These are phyloP conservation scores for Psittacara wagleri DNA, from an alignment of 2,113 vertebrate genomes.

Conservation along the genomic window DNA sequence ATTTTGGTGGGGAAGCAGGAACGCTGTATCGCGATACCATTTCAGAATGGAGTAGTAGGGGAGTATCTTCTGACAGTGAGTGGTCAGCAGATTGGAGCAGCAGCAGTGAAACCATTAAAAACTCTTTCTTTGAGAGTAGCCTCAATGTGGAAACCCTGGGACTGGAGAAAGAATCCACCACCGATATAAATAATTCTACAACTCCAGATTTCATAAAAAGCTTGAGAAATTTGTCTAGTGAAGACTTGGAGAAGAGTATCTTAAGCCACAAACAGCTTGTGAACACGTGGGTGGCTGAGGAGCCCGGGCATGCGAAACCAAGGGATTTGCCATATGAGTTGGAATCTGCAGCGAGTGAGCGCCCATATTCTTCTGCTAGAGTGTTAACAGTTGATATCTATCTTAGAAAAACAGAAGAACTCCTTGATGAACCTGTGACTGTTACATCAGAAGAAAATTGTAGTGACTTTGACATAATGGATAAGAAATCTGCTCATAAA, in stretches of 20 bases:
- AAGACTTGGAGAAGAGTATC: conserved; percentile 63
- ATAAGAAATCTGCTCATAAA: conserved; percentile 71
- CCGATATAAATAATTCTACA: conserved; percentile 62
- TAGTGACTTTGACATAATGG: conserved; percentile 71
- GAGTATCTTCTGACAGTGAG: conserved; percentile 43
- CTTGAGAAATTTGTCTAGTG: conserved; percentile 55
- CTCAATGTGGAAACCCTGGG: conserved; percentile 56
- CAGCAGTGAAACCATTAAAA: conserved; percentile 58
- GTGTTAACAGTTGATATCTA: conserved; percentile 80
- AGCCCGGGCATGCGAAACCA: conserved; percentile 27
- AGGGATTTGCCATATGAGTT: neutral
- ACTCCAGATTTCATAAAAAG: conserved; percentile 68
- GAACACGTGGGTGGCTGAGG: conserved; percentile 44
- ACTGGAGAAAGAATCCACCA: conserved; percentile 39
- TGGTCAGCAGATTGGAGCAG: conserved; percentile 49
- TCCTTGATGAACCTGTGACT: conserved; percentile 37
- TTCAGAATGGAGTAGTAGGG: conserved; percentile 64
- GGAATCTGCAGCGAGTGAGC: conserved; percentile 9
- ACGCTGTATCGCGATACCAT: neutral
- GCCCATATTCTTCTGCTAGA: conserved; percentile 44
- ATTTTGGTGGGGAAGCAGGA: conserved; percentile 33
- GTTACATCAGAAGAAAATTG: conserved; percentile 22
- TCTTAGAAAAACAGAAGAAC: conserved; percentile 73
- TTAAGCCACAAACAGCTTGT: conserved; percentile 66
- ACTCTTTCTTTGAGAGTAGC: conserved; percentile 54